These are phyloP conservation scores for Drosophila falleni DNA, from an alignment of 2,888 invertebrate species.

Conservation along the genomic window DNA sequence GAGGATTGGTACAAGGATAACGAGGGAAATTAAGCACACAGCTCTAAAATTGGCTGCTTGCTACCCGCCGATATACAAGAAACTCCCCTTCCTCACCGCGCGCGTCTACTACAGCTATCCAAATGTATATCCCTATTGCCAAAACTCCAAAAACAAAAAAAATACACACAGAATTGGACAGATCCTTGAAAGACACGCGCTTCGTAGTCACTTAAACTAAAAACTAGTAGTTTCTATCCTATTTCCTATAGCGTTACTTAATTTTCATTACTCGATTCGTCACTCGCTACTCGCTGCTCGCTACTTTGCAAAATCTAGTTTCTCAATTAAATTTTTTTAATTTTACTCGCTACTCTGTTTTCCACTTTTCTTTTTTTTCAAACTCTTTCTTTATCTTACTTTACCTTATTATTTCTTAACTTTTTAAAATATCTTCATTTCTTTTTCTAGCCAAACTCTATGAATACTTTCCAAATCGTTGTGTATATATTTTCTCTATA, in stretches of 20 bases:
- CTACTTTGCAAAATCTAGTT: neutral
- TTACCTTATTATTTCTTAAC: neutral
- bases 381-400: neutral
- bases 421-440: neutral
- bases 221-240: conserved; percentile 67
- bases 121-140: neutral
- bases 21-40: conserved; percentile 87
- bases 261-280: conserved; percentile 17
- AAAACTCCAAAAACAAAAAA: neutral
- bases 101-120: conserved; percentile 49
- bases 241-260: conserved; percentile 68
- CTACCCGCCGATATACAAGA: conserved; percentile 44
- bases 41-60: conserved; percentile 17
- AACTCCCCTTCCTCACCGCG: conserved; percentile 23
- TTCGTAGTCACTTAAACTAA: conserved; percentile 71
- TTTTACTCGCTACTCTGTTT: conserved; percentile 1
- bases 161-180: conserved; percentile 26
- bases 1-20: conserved; percentile 96
- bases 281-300: conserved; percentile 9
- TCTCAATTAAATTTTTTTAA: neutral
- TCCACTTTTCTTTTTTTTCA: neutral
- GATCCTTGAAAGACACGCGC: conserved; percentile 48
- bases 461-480: conserved; percentile 45
- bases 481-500: conserved; percentile 65
- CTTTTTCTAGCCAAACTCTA: conserved; percentile 9